A percentile compares a stretch with the other conserved stretches of the same genome.
Conservation (phyloP, 2,888 invertebrate genomes). For the Meghimatium bilineatum region DNA sequence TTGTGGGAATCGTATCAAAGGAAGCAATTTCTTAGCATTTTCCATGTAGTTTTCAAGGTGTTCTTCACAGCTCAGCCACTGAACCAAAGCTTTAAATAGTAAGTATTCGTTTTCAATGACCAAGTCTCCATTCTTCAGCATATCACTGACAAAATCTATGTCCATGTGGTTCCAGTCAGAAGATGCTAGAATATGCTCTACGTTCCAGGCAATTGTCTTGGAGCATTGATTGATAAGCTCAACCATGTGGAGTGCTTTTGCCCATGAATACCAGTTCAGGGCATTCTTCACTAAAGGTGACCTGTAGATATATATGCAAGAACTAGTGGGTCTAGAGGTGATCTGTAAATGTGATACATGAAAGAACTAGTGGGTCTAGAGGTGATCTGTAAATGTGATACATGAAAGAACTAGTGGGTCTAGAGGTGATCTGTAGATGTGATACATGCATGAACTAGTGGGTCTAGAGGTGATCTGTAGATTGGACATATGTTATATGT, state of each 20-base stretch:
- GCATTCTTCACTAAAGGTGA: conserved; percentile 75
- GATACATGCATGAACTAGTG: no score
- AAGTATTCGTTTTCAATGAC: conserved; percentile 72
- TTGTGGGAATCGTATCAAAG: conserved; percentile 75
- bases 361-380: no score
- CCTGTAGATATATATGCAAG: conserved; percentile 1
- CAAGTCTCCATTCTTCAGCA: conserved; percentile 72
- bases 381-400: no score
- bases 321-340: no score
- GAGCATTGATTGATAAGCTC: conserved; percentile 72
- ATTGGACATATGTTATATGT: no score
- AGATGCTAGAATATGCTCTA: conserved; percentile 67
- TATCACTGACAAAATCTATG: conserved; percentile 73
- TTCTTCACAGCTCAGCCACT: conserved; percentile 69
- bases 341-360: no score
- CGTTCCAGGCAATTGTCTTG: conserved; percentile 77
- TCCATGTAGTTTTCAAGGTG: conserved; percentile 56
- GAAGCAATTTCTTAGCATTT: conserved; percentile 67
- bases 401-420: no score
- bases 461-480: no score
- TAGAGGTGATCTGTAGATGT: no score
- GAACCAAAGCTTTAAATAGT: conserved; percentile 66
- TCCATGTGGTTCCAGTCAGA: conserved; percentile 75
- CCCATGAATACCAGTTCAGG: conserved; percentile 76
- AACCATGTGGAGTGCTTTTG: conserved; percentile 74